Percentiles rank a stretch among this genome's conserved stretches.
phyloP scores from a whole-genome alignment of 2,797 vertebrate genomes.

The Clarias platycephalus region DNA sequence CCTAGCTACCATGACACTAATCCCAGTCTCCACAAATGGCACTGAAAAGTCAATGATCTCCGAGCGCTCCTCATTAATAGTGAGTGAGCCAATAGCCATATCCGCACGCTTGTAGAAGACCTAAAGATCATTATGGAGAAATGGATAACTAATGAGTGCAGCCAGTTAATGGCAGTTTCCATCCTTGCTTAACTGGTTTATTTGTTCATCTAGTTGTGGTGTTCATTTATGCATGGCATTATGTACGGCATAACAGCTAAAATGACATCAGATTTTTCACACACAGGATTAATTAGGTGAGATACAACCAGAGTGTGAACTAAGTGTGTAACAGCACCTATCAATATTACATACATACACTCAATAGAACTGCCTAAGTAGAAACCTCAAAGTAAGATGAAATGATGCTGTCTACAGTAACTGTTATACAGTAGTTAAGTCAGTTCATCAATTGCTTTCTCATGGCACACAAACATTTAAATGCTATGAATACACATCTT shows the following conservation, averaged over 20 bases:
- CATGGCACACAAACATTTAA: constrained; percentile 24
- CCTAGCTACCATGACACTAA: constrained; percentile 96
- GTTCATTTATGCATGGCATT: not conserved
- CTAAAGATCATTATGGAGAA: constrained; percentile 64
- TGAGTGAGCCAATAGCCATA: constrained; percentile 98
- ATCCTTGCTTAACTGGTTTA: not conserved
- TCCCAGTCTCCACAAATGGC: constrained; percentile 96
- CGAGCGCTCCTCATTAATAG: constrained; percentile 96
- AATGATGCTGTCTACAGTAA: not conserved
- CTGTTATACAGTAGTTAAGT: constrained; percentile 31
- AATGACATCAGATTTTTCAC: constrained; percentile 1
- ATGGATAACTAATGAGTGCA: not conserved
- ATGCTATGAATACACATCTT: constrained; percentile 23
- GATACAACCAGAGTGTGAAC: not conserved
- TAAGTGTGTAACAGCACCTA: constrained; percentile 25
- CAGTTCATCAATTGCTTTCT: constrained; percentile 28
- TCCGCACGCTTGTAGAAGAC: constrained; percentile 94
- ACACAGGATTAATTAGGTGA: not conserved
- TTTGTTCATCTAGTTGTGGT: not conserved
- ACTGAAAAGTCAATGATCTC: constrained; percentile 98
- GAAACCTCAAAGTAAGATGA: constrained; percentile 12
- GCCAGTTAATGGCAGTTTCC: not conserved
- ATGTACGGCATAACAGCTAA: not conserved
- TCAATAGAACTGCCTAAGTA: not conserved
- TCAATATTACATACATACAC: constrained; percentile 10